Conservation (phyloP, 2,797 vertebrate genomes). For the Hydrocynus forskahlii region DNA sequence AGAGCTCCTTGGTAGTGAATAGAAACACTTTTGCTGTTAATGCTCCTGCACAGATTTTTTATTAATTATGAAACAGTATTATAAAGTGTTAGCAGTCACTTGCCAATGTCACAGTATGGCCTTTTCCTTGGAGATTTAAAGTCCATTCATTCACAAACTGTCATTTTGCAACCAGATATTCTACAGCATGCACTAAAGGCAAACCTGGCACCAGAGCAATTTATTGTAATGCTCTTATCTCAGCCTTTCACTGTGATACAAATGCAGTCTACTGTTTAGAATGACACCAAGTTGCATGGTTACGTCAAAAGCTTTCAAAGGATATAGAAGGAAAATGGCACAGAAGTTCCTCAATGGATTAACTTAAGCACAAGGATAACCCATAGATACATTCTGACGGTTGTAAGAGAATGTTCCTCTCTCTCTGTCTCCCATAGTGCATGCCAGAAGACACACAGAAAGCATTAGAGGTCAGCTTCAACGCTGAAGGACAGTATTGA, state of each 20-base stretch:
- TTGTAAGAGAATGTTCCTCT: constrained; percentile 35
- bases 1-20: too few relatives aligned
- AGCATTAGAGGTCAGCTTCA: constrained; percentile 67
- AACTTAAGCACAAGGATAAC: constrained; percentile 8
- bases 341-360: background rate
- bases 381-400: constrained; percentile 21
- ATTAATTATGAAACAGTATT: too few relatives aligned
- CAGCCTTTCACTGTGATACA: constrained; percentile 21
- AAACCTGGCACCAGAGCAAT: constrained; percentile 18
- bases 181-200: constrained; percentile 3
- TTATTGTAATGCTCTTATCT: constrained; percentile 25
- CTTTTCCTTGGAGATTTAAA: constrained; percentile 8
- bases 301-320: background rate
- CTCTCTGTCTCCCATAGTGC: constrained; percentile 39
- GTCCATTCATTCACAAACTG: constrained; percentile 2
- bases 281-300: constrained; percentile 1
- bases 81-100: background rate
- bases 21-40: too few relatives aligned
- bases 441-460: constrained; percentile 58
- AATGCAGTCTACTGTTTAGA: background rate
- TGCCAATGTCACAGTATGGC: constrained; percentile 2
- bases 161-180: constrained; percentile 11
- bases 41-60: too few relatives aligned
- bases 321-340: background rate
- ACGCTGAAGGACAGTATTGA: constrained; percentile 62